Conservation (phyloP, 2,888 invertebrate species). For the Eupeodes luniger region DNA sequence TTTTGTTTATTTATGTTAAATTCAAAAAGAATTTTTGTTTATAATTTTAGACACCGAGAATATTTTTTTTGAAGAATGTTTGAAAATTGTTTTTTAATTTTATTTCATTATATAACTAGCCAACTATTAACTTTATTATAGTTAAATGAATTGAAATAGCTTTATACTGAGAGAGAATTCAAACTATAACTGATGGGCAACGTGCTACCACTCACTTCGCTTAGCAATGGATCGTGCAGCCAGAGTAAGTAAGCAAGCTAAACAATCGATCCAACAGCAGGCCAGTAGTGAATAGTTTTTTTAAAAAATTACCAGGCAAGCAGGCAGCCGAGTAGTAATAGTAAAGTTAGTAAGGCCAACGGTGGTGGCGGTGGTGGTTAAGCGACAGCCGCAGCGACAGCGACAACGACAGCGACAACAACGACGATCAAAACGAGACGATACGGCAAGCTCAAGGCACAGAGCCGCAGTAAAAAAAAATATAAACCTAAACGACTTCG, state of each 20-base stretch:
- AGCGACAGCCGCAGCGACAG: not conserved
- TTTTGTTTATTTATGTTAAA: not conserved
- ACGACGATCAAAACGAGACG: not conserved
- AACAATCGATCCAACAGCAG: slow-evolving; percentile 17
- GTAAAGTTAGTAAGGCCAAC: slow-evolving; percentile 34
- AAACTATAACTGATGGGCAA: slow-evolving; percentile 77
- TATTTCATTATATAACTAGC: slow-evolving; percentile 19
- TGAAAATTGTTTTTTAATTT: slow-evolving; percentile 32
- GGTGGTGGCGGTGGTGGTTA: not conserved
- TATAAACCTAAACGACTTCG: slow-evolving; percentile 44
- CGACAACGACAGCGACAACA: not conserved
- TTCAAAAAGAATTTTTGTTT: not conserved
- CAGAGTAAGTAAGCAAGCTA: slow-evolving; percentile 33
- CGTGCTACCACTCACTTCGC: slow-evolving; percentile 72
- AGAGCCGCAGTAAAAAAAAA: slow-evolving; percentile 26
- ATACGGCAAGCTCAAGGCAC: slow-evolving; percentile 39
- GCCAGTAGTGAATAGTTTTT: slow-evolving; percentile 2
- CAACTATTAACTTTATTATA: slow-evolving; percentile 9
- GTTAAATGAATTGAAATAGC: slow-evolving; percentile 41
- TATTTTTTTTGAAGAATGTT: not conserved
- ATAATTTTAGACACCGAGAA: not conserved
- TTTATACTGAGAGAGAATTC: slow-evolving; percentile 70
- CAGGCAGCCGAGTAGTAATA: slow-evolving; percentile 18
- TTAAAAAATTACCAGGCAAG: slow-evolving; percentile 8
- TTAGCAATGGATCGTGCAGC: slow-evolving; percentile 65